These are phyloP conservation scores for Euspilapteryx auroguttella DNA, from an alignment of 2,888 invertebrate genomes.

Conservation along the genomic window DNA sequence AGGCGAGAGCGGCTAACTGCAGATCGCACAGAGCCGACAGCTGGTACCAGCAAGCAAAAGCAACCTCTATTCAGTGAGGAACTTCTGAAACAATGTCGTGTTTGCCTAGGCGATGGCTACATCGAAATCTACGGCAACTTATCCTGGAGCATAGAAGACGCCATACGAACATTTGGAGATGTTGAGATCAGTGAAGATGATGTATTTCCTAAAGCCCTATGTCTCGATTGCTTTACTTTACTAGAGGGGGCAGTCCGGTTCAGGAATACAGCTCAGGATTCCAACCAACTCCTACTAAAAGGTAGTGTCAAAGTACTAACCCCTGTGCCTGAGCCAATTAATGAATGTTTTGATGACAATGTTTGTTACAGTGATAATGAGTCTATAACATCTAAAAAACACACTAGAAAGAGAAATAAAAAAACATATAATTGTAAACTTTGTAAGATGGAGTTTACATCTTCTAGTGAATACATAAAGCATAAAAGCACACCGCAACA, in stretches of 20 bases:
- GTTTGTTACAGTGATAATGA: conserved; percentile 11
- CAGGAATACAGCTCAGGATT: conserved; percentile 20
- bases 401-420: conserved; percentile 12
- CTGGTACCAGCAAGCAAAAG: too few relatives aligned
- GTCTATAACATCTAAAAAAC: conserved; percentile 17
- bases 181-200: conserved; percentile 19
- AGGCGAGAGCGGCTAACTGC: too few relatives aligned
- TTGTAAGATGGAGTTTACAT: conserved; percentile 27
- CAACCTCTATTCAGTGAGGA: too few relatives aligned
- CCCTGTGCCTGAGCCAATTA: background rate
- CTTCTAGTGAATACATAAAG: conserved; percentile 23
- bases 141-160: conserved; percentile 15
- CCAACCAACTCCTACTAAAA: conserved; percentile 14
- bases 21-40: too few relatives aligned
- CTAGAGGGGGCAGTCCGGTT: conserved; percentile 22
- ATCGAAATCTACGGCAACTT: conserved; percentile 18
- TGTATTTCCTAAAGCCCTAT: conserved; percentile 21
- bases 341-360: conserved; percentile 2
- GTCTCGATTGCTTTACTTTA: conserved; percentile 17
- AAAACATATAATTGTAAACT: conserved; percentile 21
- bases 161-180: conserved; percentile 19
- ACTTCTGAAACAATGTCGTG: too few relatives aligned
- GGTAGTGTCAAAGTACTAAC: background rate
- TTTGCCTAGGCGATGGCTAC: conserved; percentile 26
- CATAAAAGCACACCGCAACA: conserved; percentile 31